Evolutionary conservation across 2,113 vertebrate species (phyloP).

Genomic region (Orthonyx spaldingii): DNA sequence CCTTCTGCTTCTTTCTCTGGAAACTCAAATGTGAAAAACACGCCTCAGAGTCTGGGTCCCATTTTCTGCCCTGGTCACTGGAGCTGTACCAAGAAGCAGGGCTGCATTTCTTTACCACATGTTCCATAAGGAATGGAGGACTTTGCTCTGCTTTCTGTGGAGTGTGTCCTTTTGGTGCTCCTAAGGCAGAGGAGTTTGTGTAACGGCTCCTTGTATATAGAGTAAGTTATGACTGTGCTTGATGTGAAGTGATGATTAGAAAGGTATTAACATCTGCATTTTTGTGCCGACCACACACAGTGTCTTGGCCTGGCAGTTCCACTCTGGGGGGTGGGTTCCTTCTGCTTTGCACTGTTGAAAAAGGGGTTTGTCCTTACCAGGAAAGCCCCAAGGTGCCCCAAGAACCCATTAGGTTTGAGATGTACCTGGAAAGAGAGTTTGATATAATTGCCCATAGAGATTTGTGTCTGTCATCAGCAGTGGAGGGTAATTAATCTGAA

Average conservation of each 20-base stretch:
- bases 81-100: not conserved
- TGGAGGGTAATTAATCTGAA: not conserved
- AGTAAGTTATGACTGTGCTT: not conserved
- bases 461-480: not conserved
- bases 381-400: not conserved
- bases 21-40: not conserved
- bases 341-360: not conserved
- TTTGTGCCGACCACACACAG: not conserved
- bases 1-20: not conserved
- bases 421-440: not conserved
- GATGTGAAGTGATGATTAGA: not conserved
- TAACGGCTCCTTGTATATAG: not conserved
- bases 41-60: not conserved
- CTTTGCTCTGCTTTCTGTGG: not conserved
- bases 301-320: not conserved
- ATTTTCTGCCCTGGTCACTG: not conserved
- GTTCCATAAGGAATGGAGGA: not conserved
- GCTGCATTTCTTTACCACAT: not conserved
- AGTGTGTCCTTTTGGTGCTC: not conserved
- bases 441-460: not conserved
- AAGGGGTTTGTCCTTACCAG: not conserved
- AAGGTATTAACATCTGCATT: not conserved
- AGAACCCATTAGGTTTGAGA: not conserved
- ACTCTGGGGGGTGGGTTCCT: not conserved
- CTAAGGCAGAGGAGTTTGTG: not conserved